phyloP scores from a whole-genome alignment of 2,797 vertebrate genomes.

The Podarcis siculus region DNA sequence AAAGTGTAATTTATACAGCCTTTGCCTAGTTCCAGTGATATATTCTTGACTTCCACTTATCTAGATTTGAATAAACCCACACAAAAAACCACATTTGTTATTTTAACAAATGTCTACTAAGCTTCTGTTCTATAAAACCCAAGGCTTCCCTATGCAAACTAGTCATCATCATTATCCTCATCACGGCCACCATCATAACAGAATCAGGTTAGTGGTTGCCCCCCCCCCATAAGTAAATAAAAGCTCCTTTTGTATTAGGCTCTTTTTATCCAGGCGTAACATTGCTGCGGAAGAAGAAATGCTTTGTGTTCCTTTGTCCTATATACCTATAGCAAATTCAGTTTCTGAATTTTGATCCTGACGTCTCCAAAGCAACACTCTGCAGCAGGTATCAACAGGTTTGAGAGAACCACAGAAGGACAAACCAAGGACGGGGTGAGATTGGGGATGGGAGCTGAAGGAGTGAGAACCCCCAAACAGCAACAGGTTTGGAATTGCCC shows the following conservation, averaged over 20 bases:
- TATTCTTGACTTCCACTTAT: slow-evolving; percentile 64
- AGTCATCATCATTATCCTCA: not conserved
- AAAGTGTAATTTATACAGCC: slow-evolving; percentile 57
- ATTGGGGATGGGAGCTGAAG: no score
- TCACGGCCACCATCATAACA: no score
- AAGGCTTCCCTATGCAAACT: slow-evolving; percentile 50
- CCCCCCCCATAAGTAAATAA: slow-evolving; percentile 29
- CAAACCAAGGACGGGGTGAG: no score
- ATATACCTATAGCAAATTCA: no score
- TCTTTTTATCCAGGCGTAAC: slow-evolving; percentile 39
- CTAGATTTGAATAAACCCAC: slow-evolving; percentile 71
- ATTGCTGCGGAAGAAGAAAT: slow-evolving; percentile 12
- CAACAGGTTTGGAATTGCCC: no score
- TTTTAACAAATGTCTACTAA: slow-evolving; percentile 70
- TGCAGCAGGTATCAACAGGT: no score
- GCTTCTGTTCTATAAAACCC: slow-evolving; percentile 51
- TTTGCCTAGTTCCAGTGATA: slow-evolving; percentile 50
- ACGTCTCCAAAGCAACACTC: no score
- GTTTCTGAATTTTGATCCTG: no score
- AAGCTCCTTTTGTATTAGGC: slow-evolving; percentile 37
- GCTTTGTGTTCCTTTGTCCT: slow-evolving; percentile 16
- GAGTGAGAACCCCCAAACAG: no score
- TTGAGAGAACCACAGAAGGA: no score
- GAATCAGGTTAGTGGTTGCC: slow-evolving; percentile 51
- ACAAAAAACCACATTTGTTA: slow-evolving; percentile 68